These are phyloP conservation scores for Takifugu flavidus DNA, from an alignment of 2,113 vertebrate species.

Conservation along the genomic window DNA sequence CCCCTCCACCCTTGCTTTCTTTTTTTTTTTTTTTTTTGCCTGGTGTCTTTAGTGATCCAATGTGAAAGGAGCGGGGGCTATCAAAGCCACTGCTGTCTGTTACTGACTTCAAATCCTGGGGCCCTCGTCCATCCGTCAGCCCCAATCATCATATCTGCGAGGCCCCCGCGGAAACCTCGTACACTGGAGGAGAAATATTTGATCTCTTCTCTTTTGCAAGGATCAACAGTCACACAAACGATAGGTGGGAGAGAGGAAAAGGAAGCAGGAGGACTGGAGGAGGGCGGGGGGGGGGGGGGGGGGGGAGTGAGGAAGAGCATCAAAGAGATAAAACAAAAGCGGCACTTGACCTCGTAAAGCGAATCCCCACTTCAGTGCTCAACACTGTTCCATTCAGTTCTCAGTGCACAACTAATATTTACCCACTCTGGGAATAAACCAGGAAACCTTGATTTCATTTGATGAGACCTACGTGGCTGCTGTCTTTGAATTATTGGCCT, in stretches of 20 bases:
- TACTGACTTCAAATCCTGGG: constrained; percentile 75
- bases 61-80: constrained; percentile 62
- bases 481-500: no score
- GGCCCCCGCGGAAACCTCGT: constrained; percentile 65
- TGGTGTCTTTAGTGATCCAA: constrained; percentile 74
- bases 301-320: constrained; percentile 14
- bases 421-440: background rate
- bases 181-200: constrained; percentile 78
- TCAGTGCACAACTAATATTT: no score
- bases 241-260: constrained; percentile 35
- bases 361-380: background rate
- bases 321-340: constrained; percentile 24
- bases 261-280: constrained; percentile 17
- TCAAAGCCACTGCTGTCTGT: constrained; percentile 77
- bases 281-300: constrained; percentile 14
- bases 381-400: background rate
- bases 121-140: constrained; percentile 72
- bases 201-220: constrained; percentile 77
- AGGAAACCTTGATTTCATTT: background rate
- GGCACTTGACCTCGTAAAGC: constrained; percentile 13
- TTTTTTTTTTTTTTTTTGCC: constrained; percentile 50
- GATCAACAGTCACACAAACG: constrained; percentile 74
- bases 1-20: constrained; percentile 13
- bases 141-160: constrained; percentile 75
- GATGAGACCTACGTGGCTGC: no score